phyloP scores from a whole-genome alignment of 1,140 invertebrate species.

The Saccostrea echinata region DNA sequence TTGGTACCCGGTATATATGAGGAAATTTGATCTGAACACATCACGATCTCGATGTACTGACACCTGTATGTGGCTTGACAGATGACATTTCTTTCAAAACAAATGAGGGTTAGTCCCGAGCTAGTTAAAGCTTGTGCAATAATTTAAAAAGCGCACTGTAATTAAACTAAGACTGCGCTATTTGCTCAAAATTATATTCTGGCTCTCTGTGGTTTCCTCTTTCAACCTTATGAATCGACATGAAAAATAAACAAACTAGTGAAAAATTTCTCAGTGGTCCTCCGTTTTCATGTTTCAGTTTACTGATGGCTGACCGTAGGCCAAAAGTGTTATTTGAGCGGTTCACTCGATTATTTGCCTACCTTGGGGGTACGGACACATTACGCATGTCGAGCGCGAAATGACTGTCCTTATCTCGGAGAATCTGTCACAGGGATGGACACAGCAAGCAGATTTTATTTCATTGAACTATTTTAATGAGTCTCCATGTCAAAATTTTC shows the following conservation, averaged over 20 bases:
- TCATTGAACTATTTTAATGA: slow-evolving; percentile 31
- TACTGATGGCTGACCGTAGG: not conserved
- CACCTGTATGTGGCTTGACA: slow-evolving; percentile 23
- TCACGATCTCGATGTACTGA: not conserved
- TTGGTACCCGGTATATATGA: not conserved
- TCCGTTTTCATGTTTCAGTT: not conserved
- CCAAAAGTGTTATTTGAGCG: not conserved
- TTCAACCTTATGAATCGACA: not conserved
- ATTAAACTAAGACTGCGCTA: not conserved
- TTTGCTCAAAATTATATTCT: not conserved
- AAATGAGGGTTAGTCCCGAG: slow-evolving; percentile 22
- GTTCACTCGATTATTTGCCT: not conserved
- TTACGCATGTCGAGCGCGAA: slow-evolving; percentile 26
- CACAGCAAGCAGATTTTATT: slow-evolving; percentile 13
- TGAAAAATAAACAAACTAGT: slow-evolving; percentile 6
- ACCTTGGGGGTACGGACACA: not conserved
- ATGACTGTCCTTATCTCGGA: slow-evolving; percentile 7
- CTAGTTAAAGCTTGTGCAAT: not conserved
- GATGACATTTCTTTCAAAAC: slow-evolving; percentile 32
- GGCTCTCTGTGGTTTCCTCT: not conserved
- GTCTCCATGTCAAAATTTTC: slow-evolving; percentile 8
- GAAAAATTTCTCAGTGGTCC: not conserved
- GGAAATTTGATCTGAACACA: not conserved
- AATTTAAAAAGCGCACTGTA: not conserved
- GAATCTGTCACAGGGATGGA: not conserved